A percentile compares a stretch with the other conserved stretches of the same genome.
Evolutionary conservation across 2,797 vertebrate genomes (phyloP).

Genomic region (Lithobates sylvaticus): DNA sequence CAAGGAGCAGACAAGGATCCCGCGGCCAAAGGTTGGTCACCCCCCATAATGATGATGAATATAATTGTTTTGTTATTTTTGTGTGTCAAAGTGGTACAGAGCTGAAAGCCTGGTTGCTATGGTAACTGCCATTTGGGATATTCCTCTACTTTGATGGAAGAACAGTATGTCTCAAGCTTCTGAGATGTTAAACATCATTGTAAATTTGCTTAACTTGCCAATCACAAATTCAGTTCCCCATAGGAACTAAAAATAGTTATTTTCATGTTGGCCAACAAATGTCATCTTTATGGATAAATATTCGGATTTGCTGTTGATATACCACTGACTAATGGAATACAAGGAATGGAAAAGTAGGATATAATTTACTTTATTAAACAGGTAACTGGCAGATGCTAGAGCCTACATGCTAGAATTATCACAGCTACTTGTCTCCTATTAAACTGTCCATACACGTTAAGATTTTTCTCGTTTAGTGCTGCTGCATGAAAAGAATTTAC

Average conservation of each 20-base stretch:
- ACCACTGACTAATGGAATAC: too few species aligned
- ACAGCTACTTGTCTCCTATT: too few species aligned
- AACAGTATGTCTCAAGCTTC: not conserved
- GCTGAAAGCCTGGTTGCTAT: constrained; percentile 1
- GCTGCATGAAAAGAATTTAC: too few species aligned
- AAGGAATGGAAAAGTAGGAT: too few species aligned
- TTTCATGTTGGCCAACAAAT: not conserved
- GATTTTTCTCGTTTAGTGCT: too few species aligned
- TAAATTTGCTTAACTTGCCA: not conserved
- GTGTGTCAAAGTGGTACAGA: not conserved
- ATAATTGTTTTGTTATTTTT: not conserved
- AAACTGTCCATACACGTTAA: too few species aligned
- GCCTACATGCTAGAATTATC: too few species aligned
- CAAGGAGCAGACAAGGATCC: constrained; percentile 87
- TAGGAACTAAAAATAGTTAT: not conserved
- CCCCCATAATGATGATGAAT: not conserved
- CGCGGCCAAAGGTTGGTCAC: constrained; percentile 88
- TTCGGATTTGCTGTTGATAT: too few species aligned
- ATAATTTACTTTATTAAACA: too few species aligned
- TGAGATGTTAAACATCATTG: not conserved
- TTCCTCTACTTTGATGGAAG: not conserved
- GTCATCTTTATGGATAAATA: not conserved
- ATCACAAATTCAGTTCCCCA: too few species aligned
- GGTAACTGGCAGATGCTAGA: too few species aligned
- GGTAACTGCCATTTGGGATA: not conserved